phyloP scores from a whole-genome alignment of 2,113 vertebrate species.

The Chelonoidis abingdonii region DNA sequence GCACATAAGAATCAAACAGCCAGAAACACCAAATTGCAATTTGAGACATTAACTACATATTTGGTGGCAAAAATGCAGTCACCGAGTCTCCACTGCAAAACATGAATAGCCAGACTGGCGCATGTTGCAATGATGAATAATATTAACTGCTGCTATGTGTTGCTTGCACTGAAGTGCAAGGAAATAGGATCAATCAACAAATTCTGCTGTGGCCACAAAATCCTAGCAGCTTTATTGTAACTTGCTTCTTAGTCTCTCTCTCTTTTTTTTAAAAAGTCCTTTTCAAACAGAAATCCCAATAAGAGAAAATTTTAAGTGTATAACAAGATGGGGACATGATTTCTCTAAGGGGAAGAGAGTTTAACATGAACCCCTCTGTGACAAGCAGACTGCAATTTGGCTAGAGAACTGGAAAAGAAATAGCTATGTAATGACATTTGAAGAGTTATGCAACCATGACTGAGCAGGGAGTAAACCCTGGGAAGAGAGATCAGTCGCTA shows the following conservation, averaged over 20 bases:
- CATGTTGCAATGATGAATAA: neutral
- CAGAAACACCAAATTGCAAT: neutral
- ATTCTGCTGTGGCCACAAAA: neutral
- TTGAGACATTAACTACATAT: neutral
- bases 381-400: neutral
- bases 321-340: neutral
- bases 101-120: neutral
- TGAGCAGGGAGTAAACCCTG: neutral
- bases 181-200: neutral
- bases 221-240: neutral
- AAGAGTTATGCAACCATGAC: neutral
- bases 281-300: neutral
- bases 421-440: neutral
- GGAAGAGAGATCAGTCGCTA: neutral
- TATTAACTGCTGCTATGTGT: fast-evolving
- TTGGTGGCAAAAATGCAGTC: neutral
- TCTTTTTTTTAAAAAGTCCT: neutral
- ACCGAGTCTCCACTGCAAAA: neutral
- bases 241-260: neutral
- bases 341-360: neutral
- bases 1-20: neutral
- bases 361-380: neutral
- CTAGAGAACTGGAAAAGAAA: neutral
- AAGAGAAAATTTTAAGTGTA: neutral
- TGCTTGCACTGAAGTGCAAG: neutral